phyloP scores from a whole-genome alignment of 2,113 vertebrate genomes.

The Spheniscus mendiculus region DNA sequence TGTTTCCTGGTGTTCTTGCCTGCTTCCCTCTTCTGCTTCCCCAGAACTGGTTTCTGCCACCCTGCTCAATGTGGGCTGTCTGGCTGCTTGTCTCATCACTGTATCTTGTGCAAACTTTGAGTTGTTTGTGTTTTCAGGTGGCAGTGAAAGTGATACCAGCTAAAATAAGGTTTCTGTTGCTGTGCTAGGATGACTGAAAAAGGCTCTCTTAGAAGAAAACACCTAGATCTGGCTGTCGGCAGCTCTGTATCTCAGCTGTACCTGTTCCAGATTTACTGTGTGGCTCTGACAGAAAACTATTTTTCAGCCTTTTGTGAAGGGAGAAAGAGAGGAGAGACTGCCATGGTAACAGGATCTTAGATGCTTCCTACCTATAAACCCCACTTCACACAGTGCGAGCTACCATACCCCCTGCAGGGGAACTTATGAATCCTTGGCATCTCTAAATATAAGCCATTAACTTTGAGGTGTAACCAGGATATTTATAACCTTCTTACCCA shows the following conservation, averaged over 20 bases:
- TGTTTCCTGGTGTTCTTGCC: neutral
- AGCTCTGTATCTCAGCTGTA: neutral
- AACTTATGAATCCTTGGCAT: neutral
- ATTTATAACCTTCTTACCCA: neutral
- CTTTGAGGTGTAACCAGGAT: neutral
- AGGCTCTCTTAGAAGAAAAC: neutral
- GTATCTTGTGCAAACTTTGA: neutral
- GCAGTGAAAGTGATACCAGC: neutral
- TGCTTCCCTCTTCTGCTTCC: neutral
- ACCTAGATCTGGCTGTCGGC: neutral
- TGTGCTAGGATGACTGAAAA: neutral
- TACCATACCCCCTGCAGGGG: neutral
- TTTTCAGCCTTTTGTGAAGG: neutral
- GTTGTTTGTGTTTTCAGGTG: neutral
- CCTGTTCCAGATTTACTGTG: neutral
- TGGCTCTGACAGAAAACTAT: neutral
- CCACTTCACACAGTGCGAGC: neutral
- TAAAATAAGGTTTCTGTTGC: neutral
- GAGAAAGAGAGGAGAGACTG: neutral
- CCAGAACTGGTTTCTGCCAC: neutral
- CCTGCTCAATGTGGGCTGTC: neutral
- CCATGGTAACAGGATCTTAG: neutral
- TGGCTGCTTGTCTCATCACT: neutral
- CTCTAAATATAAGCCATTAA: neutral
- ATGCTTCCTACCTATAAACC: neutral